These are phyloP conservation scores for Pseudopipra pipra DNA, from an alignment of 2,113 vertebrate genomes.

Conservation along the genomic window DNA sequence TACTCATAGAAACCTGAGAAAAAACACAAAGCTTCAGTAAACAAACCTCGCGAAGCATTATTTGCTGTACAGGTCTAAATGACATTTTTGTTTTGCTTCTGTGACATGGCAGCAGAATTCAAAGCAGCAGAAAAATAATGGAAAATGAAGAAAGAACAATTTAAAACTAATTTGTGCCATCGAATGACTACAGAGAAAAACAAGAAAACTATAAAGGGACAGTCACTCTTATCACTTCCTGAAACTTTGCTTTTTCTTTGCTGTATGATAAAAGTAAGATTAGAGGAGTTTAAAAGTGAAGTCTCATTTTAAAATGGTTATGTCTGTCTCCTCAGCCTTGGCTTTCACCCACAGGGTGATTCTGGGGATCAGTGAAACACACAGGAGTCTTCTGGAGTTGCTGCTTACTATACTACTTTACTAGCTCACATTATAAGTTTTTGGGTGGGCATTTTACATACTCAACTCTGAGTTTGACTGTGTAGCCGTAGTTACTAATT, in stretches of 20 bases:
- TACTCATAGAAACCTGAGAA: neutral
- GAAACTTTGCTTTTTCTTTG: neutral
- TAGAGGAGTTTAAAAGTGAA: constrained; percentile 2
- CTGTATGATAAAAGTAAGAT: neutral
- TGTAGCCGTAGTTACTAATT: neutral
- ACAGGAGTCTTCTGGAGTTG: neutral
- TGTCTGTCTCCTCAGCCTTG: neutral
- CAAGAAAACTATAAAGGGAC: neutral
- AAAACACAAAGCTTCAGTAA: neutral
- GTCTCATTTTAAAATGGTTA: neutral
- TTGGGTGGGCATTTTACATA: neutral
- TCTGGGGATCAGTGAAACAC: neutral
- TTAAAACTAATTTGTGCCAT: constrained; percentile 29
- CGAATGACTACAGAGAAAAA: constrained; percentile 2
- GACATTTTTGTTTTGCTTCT: constrained; percentile 9
- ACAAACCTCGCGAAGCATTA: neutral
- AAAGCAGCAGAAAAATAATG: constrained; percentile 27
- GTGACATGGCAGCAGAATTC: constrained; percentile 30
- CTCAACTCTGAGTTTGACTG: neutral
- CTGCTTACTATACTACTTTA: neutral
- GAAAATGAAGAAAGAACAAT: constrained; percentile 32
- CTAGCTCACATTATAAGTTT: rapidly evolving
- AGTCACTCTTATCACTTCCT: neutral
- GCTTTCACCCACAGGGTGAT: neutral
- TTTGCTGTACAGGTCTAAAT: neutral